These are phyloP conservation scores for Caenorhabditis panamensis DNA, from an alignment of 2,888 invertebrate species.

Conservation along the genomic window DNA sequence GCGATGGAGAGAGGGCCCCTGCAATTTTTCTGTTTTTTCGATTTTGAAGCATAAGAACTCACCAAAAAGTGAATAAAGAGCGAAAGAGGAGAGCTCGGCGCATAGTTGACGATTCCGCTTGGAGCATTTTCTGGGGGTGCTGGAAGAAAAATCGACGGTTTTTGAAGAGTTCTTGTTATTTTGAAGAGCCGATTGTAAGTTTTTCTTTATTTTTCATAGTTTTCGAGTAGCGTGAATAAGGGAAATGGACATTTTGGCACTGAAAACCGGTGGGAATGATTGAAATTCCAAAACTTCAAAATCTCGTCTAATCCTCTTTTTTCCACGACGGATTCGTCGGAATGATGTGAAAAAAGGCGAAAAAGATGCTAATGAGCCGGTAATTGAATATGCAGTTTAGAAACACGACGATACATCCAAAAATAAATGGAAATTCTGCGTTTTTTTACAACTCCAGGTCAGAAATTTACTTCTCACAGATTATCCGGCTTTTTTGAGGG, in stretches of 20 bases:
- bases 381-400: neutral
- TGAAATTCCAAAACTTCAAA: no score
- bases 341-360: no score
- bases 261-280: neutral
- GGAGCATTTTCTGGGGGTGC: constrained; percentile 44
- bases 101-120: constrained; percentile 50
- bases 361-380: constrained; percentile 6
- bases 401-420: neutral
- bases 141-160: no score
- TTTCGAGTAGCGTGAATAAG: no score
- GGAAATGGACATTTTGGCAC: no score
- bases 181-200: neutral
- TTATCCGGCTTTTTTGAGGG: neutral
- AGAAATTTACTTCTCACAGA: neutral
- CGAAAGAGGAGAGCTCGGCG: constrained; percentile 61
- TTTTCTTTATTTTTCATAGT: neutral
- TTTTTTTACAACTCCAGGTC: neutral
- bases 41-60: no score
- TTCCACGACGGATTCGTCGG: no score
- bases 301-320: no score
- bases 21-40: no score
- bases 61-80: constrained; percentile 61
- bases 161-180: neutral
- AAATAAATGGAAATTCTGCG: neutral
- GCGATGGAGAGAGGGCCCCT: constrained; percentile 57